Base-by-base conservation (phyloP, 1,140 invertebrate species). In the Drosophila sucinea region DNA sequence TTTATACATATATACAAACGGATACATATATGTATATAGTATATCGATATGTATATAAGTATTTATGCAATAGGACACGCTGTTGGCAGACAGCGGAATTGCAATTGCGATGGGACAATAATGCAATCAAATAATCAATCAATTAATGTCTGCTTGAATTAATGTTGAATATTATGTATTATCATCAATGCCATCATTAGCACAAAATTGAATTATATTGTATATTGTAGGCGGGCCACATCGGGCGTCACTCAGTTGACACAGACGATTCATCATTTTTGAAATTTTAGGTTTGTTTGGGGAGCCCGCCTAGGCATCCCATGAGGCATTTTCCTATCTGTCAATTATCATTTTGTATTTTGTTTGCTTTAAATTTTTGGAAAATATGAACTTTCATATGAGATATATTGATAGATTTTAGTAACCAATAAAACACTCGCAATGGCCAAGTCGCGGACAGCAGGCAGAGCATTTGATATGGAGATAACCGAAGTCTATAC, bases 51-150 rank as follows among this genome's bases (percentile, higher is more conserved):
- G 70, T 64, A 58, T 72, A 57, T 66, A 71, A 76, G 40, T 65
- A 56, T n/a, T 8, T 51, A 44, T 79, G 65, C 70, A 40, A 67
- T 44, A 61, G 60, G 58, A 66, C 40, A 33, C 56, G 33, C 32
- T 70, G 29, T 58, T n/a, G 27, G 30, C 56, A 29, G 30, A 58
- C 54, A 67, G 38, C 78, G 60, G 32, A 89, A 73, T 81, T 89
- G 67, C 84, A 84, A 81, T 89, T 75, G 85, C 72, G 70, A 78
- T 83, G 78, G 89, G 81, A 89, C 85, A 90, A 89, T 89, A 89
- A 89, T 89, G 85, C 85, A 89, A 89, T 89, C 84, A 90, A 90
- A 78, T 84, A 89, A 89, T 89, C 84, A 87, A 87, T 87, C 84
- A 87, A 87, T 87, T 87, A 89, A 77, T 89, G 84, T 84, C 84